Evolutionary conservation across 1,140 invertebrate genomes (phyloP).

Genomic region (Elymnias hypermnestra): DNA sequence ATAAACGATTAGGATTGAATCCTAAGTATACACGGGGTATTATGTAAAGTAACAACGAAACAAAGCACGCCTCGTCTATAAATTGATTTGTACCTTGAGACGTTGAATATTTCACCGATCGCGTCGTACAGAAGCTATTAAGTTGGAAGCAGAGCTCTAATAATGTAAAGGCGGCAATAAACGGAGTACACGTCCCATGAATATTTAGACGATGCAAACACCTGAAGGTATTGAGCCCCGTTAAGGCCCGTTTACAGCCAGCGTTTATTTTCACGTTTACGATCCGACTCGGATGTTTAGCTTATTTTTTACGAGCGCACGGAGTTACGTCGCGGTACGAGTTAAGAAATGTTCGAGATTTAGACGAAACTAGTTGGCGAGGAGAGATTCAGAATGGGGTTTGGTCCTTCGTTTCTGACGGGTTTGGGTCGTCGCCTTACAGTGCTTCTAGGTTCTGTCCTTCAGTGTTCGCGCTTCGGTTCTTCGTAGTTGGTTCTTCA

Average conservation of each 20-base stretch:
- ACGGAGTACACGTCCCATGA: conserved; percentile 23
- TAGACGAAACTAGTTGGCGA: no score
- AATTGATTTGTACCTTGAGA: conserved; percentile 13
- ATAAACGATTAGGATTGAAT: neutral
- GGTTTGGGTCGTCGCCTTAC: no score
- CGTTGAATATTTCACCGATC: conserved; percentile 11
- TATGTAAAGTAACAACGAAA: neutral
- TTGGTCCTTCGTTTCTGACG: no score
- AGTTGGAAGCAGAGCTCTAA: conserved; percentile 17
- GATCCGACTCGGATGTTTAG: conserved; percentile 41
- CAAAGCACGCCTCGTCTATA: neutral
- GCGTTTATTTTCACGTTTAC: conserved; percentile 37
- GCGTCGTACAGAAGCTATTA: conserved; percentile 12
- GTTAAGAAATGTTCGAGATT: no score
- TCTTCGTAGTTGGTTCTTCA: no score
- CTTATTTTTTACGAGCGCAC: conserved; percentile 50
- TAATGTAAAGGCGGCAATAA: conserved; percentile 21
- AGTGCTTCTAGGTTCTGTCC: no score
- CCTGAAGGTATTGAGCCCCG: conserved; percentile 26
- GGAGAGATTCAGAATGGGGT: no score
- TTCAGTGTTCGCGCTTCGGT: no score
- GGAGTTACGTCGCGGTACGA: conserved; percentile 24
- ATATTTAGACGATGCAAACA: conserved; percentile 34
- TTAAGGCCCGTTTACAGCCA: conserved; percentile 37
- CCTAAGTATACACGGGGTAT: neutral